These are phyloP conservation scores for Eristalis intricaria DNA, from an alignment of 2,888 invertebrate species.

Conservation along the genomic window DNA sequence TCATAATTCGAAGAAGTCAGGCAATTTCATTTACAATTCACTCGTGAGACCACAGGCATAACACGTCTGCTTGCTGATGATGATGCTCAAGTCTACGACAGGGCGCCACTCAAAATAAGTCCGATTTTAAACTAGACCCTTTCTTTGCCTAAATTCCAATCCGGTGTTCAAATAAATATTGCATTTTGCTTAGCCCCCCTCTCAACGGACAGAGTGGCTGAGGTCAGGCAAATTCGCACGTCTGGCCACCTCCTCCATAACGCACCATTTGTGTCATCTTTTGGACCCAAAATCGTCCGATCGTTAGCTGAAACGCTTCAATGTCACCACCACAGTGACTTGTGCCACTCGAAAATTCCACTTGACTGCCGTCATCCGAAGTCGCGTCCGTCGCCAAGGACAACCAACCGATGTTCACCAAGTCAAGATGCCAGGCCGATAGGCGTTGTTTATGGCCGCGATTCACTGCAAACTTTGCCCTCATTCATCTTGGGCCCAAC, in stretches of 20 bases:
- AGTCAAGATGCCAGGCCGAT: not conserved
- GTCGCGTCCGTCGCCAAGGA: not conserved
- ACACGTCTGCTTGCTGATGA: no score
- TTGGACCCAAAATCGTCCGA: not conserved
- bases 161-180: no score
- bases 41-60: no score
- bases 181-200: no score
- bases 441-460: not conserved
- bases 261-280: not conserved
- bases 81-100: no score
- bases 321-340: not conserved
- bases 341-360: not conserved
- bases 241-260: not conserved
- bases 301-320: not conserved
- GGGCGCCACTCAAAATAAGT: no score
- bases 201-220: no score
- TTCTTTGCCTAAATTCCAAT: no score
- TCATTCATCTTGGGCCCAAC: not conserved
- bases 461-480: not conserved
- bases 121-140: no score
- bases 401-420: not conserved
- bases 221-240: not conserved
- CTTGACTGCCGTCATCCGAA: not conserved
- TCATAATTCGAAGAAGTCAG: no score
- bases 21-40: no score